These are phyloP conservation scores for Netta rufina DNA, from an alignment of 2,797 vertebrate genomes.

Conservation along the genomic window DNA sequence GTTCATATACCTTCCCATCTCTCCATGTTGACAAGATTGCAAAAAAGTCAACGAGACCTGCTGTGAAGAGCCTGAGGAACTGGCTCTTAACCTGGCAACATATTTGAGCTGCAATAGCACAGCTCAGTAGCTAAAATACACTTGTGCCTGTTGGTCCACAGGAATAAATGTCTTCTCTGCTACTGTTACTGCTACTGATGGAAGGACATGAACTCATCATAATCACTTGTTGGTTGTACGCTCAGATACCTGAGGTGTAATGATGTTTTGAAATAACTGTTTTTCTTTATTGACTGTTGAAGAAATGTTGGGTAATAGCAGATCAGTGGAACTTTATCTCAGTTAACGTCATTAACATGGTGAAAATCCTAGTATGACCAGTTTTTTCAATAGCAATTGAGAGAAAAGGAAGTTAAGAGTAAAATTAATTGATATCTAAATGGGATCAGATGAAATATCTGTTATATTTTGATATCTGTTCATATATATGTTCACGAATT, in stretches of 20 bases:
- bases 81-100: not conserved
- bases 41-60: not conserved
- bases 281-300: not conserved
- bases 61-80: not conserved
- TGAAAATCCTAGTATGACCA: not conserved
- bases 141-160: not conserved
- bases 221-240: not conserved
- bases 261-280: not conserved
- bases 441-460: not conserved
- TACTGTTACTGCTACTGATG: no score
- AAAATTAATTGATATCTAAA: not conserved
- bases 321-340: not conserved
- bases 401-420: not conserved
- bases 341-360: not conserved
- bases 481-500: not conserved
- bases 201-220: not conserved
- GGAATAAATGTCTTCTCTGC: not conserved
- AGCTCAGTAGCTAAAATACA: not conserved
- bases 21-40: not conserved
- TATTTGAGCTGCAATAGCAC: not conserved
- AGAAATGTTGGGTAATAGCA: not conserved
- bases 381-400: not conserved
- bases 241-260: not conserved
- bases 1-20: not conserved
- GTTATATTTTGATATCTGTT: not conserved